Percentiles rank a stretch among this genome's conserved stretches.
Evolutionary conservation across 2,113 vertebrate genomes (phyloP).

Genomic region (Orycteropus afer): DNA sequence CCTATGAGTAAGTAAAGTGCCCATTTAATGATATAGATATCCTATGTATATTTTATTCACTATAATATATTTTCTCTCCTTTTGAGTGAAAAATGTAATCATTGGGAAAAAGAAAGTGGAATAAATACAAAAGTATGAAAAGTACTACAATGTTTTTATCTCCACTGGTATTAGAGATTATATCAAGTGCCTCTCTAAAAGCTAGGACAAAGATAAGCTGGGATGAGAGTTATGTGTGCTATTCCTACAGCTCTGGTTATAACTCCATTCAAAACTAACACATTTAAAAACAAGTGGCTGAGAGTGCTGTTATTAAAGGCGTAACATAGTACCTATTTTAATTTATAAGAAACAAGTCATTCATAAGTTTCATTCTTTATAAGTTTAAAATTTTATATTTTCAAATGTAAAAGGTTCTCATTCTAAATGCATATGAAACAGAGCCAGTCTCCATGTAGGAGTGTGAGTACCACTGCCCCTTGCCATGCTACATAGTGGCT

Average conservation of each 20-base stretch:
- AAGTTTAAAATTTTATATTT: too few relatives aligned
- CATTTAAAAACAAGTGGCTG: slow-evolving; percentile 9
- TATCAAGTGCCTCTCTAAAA: not conserved
- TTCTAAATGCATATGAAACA: not conserved
- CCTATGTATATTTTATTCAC: not conserved
- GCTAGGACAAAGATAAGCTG: not conserved
- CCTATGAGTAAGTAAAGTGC: not conserved
- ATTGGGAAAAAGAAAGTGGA: slow-evolving; percentile 21
- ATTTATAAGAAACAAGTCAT: not conserved
- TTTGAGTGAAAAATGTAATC: slow-evolving; percentile 30
- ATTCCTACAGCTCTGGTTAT: not conserved
- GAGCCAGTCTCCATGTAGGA: not conserved
- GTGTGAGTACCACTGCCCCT: not conserved
- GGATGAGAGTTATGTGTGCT: not conserved
- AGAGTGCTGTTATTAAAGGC: not conserved
- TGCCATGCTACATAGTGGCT: not conserved
- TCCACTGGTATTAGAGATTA: not conserved
- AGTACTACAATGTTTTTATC: not conserved
- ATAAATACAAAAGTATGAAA: too few relatives aligned
- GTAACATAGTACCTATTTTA: not conserved
- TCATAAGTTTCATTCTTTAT: slow-evolving; percentile 11
- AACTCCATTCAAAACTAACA: not conserved
- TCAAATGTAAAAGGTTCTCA: not conserved
- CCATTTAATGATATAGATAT: not conserved
- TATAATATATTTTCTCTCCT: not conserved